Base-by-base conservation (phyloP, 2,888 invertebrate genomes). In the Nomada fucata region DNA sequence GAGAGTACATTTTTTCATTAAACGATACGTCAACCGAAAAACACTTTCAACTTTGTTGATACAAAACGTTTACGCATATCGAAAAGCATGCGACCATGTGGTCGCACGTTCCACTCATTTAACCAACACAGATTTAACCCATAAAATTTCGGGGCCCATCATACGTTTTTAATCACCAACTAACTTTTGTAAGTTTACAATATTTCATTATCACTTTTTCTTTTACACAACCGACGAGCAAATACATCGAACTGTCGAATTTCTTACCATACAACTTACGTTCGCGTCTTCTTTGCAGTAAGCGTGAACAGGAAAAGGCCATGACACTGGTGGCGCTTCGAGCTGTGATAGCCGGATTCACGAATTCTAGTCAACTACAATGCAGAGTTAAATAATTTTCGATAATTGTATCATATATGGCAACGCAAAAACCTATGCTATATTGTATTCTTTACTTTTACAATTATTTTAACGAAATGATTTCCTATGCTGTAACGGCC, bases 291-390 rank as follows among this genome's bases (percentile, higher is more conserved):
- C 92, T 85, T 86, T 85, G 86, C 86, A 89, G 86, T 90, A 92
- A 89, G 91, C 93, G 92, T 92, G 91, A 93, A 94, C 93, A 93
- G 94, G 94, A 94, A 94, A 94, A 93, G 93, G 92, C 94, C 94
- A 94, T 94, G 87, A 89, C 88, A 90, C 76, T 86, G 60, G 80
- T 84, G 83, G 83, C 85, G 82, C 72, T 71, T 74, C 75, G 74
- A 79, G 71, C 88, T 76, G 87, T 86, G 84, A 88, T 85, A 84
- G 70, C 89, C 90, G 90, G 91, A 88, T 84, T 83, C 57, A 67
- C 74, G 79, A 53, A 72, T 57, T 26, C 71, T 75, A 88, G 79
- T 91, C 91, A 90, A 89, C 2, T 20, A 29, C n/a, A 9, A 11
- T 2, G 9, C 20, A 1, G 0, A 0, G 29, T 9, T 0, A 0